These are phyloP conservation scores for Xestia ashworthii DNA, from an alignment of 2,888 invertebrate species.

Conservation along the genomic window DNA sequence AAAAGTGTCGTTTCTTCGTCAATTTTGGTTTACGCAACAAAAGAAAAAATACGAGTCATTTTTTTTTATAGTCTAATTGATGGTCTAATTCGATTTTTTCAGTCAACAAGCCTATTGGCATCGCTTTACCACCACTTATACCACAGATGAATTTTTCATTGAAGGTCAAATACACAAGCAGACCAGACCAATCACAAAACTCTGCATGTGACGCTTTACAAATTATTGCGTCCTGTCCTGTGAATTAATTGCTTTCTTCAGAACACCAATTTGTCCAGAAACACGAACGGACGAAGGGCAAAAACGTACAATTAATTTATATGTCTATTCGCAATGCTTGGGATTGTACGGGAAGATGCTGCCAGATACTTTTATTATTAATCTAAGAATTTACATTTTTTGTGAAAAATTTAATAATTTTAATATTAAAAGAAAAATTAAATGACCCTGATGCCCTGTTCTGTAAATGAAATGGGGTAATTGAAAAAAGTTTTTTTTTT, in stretches of 20 bases:
- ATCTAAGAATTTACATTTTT: background rate
- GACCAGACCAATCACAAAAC: background rate
- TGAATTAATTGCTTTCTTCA: conserved; percentile 58
- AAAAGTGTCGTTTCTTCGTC: too few species aligned
- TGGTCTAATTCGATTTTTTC: too few species aligned
- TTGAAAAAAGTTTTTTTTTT: too few species aligned
- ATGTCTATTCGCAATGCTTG: conserved; percentile 4
- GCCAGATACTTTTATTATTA: background rate
- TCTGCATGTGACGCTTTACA: conserved; percentile 60
- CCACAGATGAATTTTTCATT: too few species aligned
- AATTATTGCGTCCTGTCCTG: conserved; percentile 54
- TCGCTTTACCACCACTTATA: too few species aligned
- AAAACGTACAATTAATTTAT: conserved; percentile 54
- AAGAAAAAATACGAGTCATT: too few species aligned
- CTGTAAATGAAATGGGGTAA: too few species aligned
- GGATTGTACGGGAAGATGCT: background rate
- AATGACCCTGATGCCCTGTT: too few species aligned
- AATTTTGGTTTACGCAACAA: too few species aligned
- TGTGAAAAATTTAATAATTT: background rate
- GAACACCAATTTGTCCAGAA: conserved; percentile 57
- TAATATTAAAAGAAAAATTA: too few species aligned
- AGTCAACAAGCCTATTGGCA: too few species aligned
- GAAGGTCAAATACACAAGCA: background rate
- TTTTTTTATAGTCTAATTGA: too few species aligned
- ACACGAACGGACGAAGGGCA: conserved; percentile 40